phyloP scores from a whole-genome alignment of 2,888 invertebrate genomes.

The Erpobdella octoculata region DNA sequence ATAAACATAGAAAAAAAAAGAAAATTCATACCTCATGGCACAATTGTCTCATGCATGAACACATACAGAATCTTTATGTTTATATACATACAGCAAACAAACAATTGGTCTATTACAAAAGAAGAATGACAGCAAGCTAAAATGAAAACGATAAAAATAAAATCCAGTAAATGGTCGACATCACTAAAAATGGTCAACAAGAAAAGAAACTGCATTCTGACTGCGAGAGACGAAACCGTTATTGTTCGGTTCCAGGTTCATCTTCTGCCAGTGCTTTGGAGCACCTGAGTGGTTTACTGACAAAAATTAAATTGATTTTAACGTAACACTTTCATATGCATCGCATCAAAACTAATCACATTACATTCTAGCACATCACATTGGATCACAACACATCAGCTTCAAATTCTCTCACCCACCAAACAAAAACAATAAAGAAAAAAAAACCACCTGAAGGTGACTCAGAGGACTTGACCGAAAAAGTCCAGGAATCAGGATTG shows the following conservation, averaged over 20 bases:
- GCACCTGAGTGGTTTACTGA: neutral
- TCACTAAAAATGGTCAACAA: neutral
- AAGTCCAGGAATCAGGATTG: slow-evolving; percentile 55
- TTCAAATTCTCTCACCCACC: too few relatives aligned
- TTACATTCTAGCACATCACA: too few relatives aligned
- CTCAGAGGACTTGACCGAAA: slow-evolving; percentile 54
- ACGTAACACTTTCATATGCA: neutral
- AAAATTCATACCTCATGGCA: too few relatives aligned
- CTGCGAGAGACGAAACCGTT: neutral
- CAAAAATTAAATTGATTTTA: neutral
- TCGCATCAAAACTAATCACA: too few relatives aligned
- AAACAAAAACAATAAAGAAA: neutral
- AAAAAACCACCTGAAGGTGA: slow-evolving; percentile 43
- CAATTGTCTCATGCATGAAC: too few relatives aligned
- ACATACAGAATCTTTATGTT: too few relatives aligned
- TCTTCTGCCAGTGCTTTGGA: neutral
- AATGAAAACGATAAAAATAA: neutral
- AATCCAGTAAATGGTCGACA: neutral
- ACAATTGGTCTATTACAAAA: too few relatives aligned
- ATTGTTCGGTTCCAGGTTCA: neutral
- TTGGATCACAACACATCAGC: too few relatives aligned
- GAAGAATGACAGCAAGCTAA: too few relatives aligned
- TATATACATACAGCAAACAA: too few relatives aligned
- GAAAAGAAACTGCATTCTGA: neutral
- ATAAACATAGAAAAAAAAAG: too few relatives aligned